Conservation (phyloP, 1,140 invertebrate species). For the Bombus waltoni region DNA sequence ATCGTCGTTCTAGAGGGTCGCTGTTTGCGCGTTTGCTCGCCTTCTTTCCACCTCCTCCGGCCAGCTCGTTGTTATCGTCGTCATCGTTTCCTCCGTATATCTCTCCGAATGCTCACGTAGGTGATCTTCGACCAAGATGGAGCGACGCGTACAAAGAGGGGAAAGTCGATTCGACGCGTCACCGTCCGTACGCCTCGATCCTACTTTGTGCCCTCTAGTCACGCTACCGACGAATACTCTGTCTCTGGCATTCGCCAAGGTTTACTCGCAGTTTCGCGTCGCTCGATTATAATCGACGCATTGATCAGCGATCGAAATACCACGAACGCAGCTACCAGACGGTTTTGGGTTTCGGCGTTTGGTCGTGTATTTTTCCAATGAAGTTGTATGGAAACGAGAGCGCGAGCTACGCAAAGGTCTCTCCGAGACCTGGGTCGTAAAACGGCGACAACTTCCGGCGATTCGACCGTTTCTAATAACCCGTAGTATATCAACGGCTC, state of each 20-base stretch:
- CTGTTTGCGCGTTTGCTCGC: constrained; percentile 37
- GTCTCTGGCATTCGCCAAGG: neutral
- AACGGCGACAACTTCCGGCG: constrained; percentile 24
- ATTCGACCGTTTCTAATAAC: constrained; percentile 29
- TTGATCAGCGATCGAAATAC: neutral
- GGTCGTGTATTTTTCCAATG: too few species aligned
- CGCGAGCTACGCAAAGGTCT: neutral
- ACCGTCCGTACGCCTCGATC: neutral
- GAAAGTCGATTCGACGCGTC: constrained; percentile 14
- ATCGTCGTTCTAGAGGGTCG: constrained; percentile 57
- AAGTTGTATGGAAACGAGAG: neutral
- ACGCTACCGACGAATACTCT: constrained; percentile 10
- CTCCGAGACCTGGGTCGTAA: neutral
- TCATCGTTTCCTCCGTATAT: neutral
- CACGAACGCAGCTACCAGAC: too few species aligned
- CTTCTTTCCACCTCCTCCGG: neutral
- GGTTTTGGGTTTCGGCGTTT: too few species aligned
- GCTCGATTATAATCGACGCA: neutral
- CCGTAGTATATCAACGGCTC: constrained; percentile 5
- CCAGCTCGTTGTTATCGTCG: neutral
- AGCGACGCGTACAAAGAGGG: constrained; percentile 24
- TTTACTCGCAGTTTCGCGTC: neutral
- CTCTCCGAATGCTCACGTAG: constrained; percentile 12
- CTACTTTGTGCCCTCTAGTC: constrained; percentile 26
- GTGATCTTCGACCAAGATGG: neutral